phyloP scores from a whole-genome alignment of 2,113 vertebrate genomes.

The Laticauda laticaudata region DNA sequence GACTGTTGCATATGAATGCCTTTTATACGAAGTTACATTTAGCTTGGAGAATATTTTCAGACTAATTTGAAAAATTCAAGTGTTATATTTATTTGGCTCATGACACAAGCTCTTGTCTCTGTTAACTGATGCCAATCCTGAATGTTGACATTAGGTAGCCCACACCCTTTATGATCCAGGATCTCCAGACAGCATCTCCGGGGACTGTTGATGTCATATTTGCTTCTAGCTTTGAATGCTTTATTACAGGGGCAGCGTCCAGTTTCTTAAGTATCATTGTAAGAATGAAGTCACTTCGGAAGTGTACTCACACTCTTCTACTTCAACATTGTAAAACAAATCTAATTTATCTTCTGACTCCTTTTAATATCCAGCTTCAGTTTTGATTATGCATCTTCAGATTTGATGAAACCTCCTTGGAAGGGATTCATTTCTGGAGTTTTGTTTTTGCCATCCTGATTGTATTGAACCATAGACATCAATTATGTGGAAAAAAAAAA shows the following conservation, averaged over 20 bases:
- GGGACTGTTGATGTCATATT: constrained; percentile 14
- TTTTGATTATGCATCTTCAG: not conserved
- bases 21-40: not conserved
- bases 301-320: not conserved
- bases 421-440: not conserved
- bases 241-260: constrained; percentile 20
- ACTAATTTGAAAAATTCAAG: constrained; percentile 42
- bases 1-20: not conserved
- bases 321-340: not conserved
- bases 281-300: not conserved
- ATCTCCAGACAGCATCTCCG: constrained; percentile 11
- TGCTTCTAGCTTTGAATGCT: constrained; percentile 28
- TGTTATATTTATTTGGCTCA: constrained; percentile 32
- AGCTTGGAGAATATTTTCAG: constrained; percentile 40
- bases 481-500: not conserved
- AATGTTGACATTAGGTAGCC: constrained; percentile 44
- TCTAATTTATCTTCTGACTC: not conserved
- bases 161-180: constrained; percentile 16
- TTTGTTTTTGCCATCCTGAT: not conserved
- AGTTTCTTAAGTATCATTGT: accelerated
- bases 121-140: constrained; percentile 39
- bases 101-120: constrained; percentile 17
- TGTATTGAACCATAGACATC: not conserved
- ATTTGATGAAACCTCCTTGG: not conserved
- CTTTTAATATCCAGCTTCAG: not conserved